phyloP scores from a whole-genome alignment of 2,888 invertebrate species.

The Heteromyza rotundicornis region DNA sequence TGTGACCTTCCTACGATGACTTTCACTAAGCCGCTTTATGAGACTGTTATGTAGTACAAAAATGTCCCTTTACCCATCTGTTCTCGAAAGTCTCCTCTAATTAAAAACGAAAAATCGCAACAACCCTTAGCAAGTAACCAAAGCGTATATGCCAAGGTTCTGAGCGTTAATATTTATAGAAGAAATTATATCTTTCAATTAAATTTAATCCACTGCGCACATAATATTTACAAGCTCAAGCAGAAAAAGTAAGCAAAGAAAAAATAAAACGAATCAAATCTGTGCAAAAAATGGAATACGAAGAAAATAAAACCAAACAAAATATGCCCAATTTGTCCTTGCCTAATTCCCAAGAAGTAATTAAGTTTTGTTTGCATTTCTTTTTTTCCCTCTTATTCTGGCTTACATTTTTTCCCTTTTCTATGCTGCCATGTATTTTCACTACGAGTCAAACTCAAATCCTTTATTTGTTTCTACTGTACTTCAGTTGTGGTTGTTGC shows the following conservation, averaged over 20 bases:
- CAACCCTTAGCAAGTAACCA: too few species aligned
- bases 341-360: slow-evolving; percentile 13
- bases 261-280: not conserved
- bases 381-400: slow-evolving; percentile 4
- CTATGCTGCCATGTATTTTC: slow-evolving; percentile 7
- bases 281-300: not conserved
- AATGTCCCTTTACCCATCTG: too few species aligned
- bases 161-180: too few species aligned
- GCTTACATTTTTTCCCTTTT: slow-evolving; percentile 4
- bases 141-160: too few species aligned
- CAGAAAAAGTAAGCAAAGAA: not conserved
- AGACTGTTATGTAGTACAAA: too few species aligned
- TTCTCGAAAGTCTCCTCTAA: too few species aligned
- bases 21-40: too few species aligned
- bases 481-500: slow-evolving; percentile 1
- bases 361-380: slow-evolving; percentile 16
- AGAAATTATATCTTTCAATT: not conserved
- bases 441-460: too few species aligned
- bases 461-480: too few species aligned
- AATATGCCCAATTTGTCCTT: slow-evolving; percentile 7
- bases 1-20: too few species aligned
- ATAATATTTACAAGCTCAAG: not conserved
- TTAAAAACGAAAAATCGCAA: too few species aligned
- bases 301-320: slow-evolving; percentile 3
- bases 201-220: not conserved